A percentile compares a stretch with the other conserved stretches of the same genome.
These are phyloP conservation scores for Opisthocomus hoazin DNA, from an alignment of 2,113 vertebrate species.

Conservation along the genomic window DNA sequence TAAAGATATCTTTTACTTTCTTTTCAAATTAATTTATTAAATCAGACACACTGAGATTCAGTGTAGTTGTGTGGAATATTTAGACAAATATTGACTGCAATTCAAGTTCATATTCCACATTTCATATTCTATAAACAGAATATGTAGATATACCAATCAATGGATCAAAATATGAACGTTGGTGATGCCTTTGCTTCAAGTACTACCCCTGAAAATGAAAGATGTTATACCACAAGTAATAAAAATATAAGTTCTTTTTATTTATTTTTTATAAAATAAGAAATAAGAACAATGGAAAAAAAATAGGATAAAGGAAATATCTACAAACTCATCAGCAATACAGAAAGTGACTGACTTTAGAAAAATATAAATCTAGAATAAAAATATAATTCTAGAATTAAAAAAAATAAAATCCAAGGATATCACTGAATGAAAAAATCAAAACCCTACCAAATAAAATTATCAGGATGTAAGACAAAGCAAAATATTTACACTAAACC, in stretches of 20 bases:
- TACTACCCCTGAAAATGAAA: neutral
- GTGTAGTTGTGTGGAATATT: neutral
- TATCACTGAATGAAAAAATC: neutral
- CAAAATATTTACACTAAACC: neutral
- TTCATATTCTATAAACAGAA: neutral
- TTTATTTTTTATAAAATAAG: neutral
- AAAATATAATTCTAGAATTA: neutral
- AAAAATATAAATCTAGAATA: neutral
- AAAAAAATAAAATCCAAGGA: neutral
- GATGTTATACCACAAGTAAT: too few species aligned
- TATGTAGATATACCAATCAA: neutral
- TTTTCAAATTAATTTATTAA: neutral
- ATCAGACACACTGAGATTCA: neutral
- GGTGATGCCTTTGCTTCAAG: neutral
- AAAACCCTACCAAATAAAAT: neutral
- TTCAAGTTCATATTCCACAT: neutral
- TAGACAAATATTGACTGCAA: neutral
- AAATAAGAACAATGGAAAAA: neutral
- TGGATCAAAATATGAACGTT: neutral
- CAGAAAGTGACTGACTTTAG: neutral
- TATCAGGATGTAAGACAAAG: neutral
- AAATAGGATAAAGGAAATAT: neutral
- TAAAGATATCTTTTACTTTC: neutral
- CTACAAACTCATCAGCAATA: neutral
- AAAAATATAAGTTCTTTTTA: neutral